phyloP scores from a whole-genome alignment of 2,797 vertebrate genomes.

The Thripadectes ignobilis region DNA sequence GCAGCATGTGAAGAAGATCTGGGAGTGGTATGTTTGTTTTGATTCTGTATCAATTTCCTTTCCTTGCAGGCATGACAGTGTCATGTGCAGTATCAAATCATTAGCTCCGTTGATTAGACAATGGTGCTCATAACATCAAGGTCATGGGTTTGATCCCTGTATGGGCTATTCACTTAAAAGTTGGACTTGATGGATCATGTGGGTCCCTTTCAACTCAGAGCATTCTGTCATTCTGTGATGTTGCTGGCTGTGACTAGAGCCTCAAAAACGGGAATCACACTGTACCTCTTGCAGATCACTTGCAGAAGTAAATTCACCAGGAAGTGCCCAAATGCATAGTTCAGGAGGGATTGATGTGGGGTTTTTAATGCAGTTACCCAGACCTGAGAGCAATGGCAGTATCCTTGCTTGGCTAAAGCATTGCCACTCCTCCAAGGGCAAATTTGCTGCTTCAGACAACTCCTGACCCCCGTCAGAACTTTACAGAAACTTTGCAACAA shows the following conservation, averaged over 20 bases:
- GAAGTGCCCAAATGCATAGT: too few species aligned
- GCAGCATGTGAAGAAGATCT: not conserved
- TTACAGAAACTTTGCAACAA: not conserved
- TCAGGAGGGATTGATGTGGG: fast-evolving
- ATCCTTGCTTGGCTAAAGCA: not conserved
- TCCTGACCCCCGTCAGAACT: not conserved
- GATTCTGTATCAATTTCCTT: not conserved
- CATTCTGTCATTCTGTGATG: not conserved
- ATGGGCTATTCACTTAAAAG: not conserved
- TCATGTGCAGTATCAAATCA: not conserved
- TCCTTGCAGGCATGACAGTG: fast-evolving
- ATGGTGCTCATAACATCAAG: not conserved
- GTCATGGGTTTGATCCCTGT: not conserved
- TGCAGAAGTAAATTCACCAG: not conserved
- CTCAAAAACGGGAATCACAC: not conserved
- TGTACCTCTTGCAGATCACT: not conserved
- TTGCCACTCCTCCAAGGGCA: not conserved
- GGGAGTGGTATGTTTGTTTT: not conserved
- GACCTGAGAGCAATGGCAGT: not conserved
- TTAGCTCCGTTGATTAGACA: not conserved
- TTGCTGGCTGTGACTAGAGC: not conserved
- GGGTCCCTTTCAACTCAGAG: not conserved
- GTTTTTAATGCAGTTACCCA: not conserved
- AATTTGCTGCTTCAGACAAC: not conserved
- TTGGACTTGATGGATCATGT: not conserved